Conservation (phyloP, 30 jellyfish, hydroid and myxozoan species). For the Aurelia aurita complex sp. Pacific region DNA sequence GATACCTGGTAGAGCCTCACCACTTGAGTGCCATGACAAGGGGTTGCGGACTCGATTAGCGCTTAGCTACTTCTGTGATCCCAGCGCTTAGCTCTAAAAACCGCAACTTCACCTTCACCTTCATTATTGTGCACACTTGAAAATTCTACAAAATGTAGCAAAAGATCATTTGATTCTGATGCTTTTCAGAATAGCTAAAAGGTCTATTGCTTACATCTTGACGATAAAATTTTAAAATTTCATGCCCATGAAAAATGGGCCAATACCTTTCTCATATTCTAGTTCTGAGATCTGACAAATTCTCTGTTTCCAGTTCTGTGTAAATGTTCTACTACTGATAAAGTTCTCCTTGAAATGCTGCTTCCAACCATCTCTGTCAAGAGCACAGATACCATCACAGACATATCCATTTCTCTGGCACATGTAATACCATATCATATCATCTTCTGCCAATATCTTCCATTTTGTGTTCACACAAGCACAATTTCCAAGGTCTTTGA, state of each 20-base stretch:
- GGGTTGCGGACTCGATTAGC: too few relatives aligned
- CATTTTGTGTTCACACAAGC: slow-evolving; percentile 68
- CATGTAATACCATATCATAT: slow-evolving; percentile 68
- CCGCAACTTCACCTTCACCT: too few relatives aligned
- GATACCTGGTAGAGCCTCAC: too few relatives aligned
- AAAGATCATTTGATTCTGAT: too few relatives aligned
- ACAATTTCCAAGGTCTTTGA: slow-evolving; percentile 69
- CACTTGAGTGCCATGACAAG: too few relatives aligned
- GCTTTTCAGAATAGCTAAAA: too few relatives aligned
- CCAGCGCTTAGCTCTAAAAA: too few relatives aligned
- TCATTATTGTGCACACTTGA: too few relatives aligned
- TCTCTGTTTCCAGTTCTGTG: slow-evolving; percentile 80
- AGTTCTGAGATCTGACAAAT: slow-evolving; percentile 69
- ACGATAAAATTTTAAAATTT: not conserved
- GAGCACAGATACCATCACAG: slow-evolving; percentile 25
- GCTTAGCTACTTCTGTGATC: too few relatives aligned
- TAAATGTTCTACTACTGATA: slow-evolving; percentile 12
- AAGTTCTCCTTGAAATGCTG: slow-evolving; percentile 26
- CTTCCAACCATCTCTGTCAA: slow-evolving; percentile 73
- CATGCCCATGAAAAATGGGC: not conserved
- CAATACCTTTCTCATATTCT: slow-evolving; percentile 79
- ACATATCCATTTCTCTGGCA: slow-evolving; percentile 35
- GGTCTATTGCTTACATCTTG: too few relatives aligned
- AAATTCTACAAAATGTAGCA: too few relatives aligned
- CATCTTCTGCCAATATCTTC: slow-evolving; percentile 86